A percentile compares a stretch with the other conserved stretches of the same genome.
Evolutionary conservation across 2,113 vertebrate species (phyloP).

Genomic region (Ailurus styani): DNA sequence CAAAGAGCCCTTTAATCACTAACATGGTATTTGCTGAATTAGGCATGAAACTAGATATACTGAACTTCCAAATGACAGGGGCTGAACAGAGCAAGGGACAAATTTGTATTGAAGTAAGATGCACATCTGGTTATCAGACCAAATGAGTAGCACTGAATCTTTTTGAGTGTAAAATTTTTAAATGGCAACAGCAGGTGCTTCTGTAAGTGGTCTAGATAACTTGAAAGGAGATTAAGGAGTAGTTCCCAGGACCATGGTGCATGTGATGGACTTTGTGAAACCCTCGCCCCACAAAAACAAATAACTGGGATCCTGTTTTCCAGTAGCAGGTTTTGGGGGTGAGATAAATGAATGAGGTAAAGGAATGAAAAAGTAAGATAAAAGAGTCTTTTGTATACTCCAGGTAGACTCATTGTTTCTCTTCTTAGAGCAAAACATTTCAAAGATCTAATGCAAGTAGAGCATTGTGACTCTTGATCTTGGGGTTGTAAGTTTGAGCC

Average conservation of each 20-base stretch:
- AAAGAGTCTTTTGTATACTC: neutral
- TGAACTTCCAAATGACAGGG: neutral
- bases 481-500: neutral
- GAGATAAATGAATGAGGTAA: neutral
- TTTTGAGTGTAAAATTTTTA: neutral
- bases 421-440: neutral
- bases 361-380: neutral
- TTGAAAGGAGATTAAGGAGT: neutral
- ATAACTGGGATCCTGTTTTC: neutral
- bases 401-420: neutral
- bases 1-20: neutral
- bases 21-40: neutral
- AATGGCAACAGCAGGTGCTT: neutral
- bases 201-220: neutral
- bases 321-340: neutral
- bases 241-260: neutral
- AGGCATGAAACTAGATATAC: neutral
- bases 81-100: neutral
- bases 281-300: neutral
- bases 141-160: neutral
- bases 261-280: neutral
- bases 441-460: neutral
- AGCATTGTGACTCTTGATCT: neutral
- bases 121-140: neutral
- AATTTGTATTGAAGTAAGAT: neutral